phyloP scores from a whole-genome alignment of 2,888 invertebrate genomes.

The Mimas tiliae region DNA sequence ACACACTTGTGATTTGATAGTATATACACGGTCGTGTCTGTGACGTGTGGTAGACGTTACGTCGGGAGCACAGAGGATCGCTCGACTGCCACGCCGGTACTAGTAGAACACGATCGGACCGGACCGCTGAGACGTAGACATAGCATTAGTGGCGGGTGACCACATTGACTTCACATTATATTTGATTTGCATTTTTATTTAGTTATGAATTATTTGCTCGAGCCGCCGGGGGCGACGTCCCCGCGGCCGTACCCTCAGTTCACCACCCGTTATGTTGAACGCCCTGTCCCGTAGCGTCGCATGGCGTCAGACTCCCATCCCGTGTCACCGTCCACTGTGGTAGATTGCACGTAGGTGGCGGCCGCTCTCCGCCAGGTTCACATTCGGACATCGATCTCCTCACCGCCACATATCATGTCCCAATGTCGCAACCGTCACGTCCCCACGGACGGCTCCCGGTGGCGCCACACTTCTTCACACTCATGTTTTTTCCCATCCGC shows the following conservation, averaged over 20 bases:
- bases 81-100: slow-evolving; percentile 7
- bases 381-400: slow-evolving; percentile 35
- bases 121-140: slow-evolving; percentile 25
- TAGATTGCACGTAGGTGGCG: slow-evolving; percentile 29
- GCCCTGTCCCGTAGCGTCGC: slow-evolving; percentile 64
- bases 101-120: neutral
- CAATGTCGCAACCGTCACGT: slow-evolving; percentile 37
- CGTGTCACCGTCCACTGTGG: slow-evolving; percentile 52
- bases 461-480: slow-evolving; percentile 48
- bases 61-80: slow-evolving; percentile 3
- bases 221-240: slow-evolving; percentile 41
- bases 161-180: slow-evolving; percentile 58
- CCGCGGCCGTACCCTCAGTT: slow-evolving; percentile 38
- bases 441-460: slow-evolving; percentile 31
- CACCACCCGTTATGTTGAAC: slow-evolving; percentile 43
- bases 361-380: slow-evolving; percentile 29
- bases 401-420: slow-evolving; percentile 34
- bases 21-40: too few relatives aligned
- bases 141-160: slow-evolving; percentile 20
- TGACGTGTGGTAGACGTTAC: neutral
- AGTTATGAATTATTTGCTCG: slow-evolving; percentile 62
- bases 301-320: slow-evolving; percentile 72
- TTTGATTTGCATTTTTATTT: slow-evolving; percentile 71
- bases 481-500: slow-evolving; percentile 67
- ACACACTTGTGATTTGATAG: neutral